Base-by-base conservation (phyloP, 2,797 vertebrate species). In the Synaphobranchus kaupii region DNA sequence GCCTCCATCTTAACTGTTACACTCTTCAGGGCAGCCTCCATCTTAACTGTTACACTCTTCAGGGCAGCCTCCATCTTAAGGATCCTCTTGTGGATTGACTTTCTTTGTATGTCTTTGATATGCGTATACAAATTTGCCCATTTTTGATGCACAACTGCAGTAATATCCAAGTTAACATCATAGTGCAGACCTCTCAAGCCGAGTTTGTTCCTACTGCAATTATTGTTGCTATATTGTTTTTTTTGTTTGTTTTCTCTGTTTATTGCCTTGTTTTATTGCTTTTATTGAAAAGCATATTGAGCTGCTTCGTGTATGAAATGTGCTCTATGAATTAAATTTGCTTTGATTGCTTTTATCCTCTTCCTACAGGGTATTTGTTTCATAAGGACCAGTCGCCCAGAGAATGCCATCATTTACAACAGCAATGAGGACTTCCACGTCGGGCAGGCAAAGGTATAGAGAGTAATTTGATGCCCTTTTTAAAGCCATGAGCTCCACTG, bases 401-500 rank as follows among this genome's bases (percentile, higher is more conserved):
- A 99, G 93, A 97, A 95, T 2, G 86, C 96, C 68, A 94, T 98
- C 91, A 96, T 99, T 94, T 99, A 99, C 85, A 97, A 95, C 94
- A 98, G 95, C 95, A 98, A 94, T 0, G 98, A 99, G 89, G 97
- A 99, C 83, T 99, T 99, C 94, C 97, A 98, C 83, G 93, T 98
- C 34, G 98, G 98, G 89, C 97, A 99, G 90, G 98, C 97, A 88
- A 99, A 99, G 96, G 98, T 99, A 91, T 93, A 91, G 50, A 17
- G 22, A 20, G 58, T 76, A 9, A 31, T 6, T 50, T 20, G 15
- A 2, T 12, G 48, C 25, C 25, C 44, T 48, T 76, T 15, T n/a
- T 10, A 15, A 52, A 47, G 10, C 44, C 81, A 54, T 12, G 13
- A 10, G 48, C 28, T 28, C 81, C 13, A 9, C 25, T 4, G 81